These are phyloP conservation scores for Orientallactaga sibirica DNA, from an alignment of 2,797 vertebrate genomes.

Conservation along the genomic window DNA sequence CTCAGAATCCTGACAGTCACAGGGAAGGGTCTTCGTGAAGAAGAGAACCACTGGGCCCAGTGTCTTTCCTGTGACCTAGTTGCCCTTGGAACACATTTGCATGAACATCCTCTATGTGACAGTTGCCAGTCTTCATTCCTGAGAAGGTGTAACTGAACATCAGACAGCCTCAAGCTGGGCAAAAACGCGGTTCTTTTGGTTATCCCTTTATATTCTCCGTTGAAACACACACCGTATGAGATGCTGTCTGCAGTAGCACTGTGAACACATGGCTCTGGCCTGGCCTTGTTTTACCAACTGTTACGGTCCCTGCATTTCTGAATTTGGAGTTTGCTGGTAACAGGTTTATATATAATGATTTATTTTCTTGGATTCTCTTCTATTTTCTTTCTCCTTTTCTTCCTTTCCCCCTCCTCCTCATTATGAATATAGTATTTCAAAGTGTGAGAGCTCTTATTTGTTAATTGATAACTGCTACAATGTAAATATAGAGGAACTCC, in stretches of 20 bases:
- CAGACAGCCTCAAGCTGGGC: not conserved
- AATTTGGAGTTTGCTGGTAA: slow-evolving; percentile 25
- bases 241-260: not conserved
- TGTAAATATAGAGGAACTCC: not conserved
- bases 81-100: not conserved
- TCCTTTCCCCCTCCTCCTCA: not conserved
- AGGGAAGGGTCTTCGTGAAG: not conserved
- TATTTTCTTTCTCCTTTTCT: not conserved
- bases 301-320: not conserved
- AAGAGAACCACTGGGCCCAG: not conserved
- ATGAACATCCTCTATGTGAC: not conserved
- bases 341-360: not conserved
- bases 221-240: not conserved
- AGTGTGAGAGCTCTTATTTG: not conserved
- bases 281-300: not conserved
- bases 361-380: slow-evolving; percentile 16
- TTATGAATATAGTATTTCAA: slow-evolving; percentile 15
- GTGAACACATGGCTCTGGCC: not conserved
- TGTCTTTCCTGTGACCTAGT: not conserved
- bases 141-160: not conserved
- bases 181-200: not conserved
- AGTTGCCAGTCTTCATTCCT: not conserved
- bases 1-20: not conserved
- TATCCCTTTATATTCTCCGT: not conserved
- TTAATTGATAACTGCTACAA: slow-evolving; percentile 11